Evolutionary conservation across 2,113 vertebrate species (phyloP).

Genomic region (Terrapene triunguis): DNA sequence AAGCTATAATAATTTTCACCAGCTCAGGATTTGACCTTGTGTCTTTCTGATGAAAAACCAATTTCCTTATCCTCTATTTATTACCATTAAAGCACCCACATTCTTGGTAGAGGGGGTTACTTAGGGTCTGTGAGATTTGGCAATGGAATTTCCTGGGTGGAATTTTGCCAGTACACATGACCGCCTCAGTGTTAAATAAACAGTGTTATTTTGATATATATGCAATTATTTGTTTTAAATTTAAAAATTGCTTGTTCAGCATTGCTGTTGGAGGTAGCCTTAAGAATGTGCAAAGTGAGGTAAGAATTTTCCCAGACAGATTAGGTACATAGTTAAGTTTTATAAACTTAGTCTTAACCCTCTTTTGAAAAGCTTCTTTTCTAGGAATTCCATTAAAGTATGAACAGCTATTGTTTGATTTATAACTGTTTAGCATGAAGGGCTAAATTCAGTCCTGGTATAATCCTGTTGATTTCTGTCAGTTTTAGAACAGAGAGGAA

Average conservation of each 20-base stretch:
- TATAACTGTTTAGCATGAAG: slow-evolving; percentile 36
- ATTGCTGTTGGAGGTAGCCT: background rate
- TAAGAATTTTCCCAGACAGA: slow-evolving; percentile 69
- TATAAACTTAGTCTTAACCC: slow-evolving; percentile 62
- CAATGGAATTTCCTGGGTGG: background rate
- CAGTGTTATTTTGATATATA: background rate
- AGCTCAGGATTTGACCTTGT: background rate
- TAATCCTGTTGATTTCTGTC: background rate
- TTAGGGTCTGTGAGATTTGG: background rate
- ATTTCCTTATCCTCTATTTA: background rate
- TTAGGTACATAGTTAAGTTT: slow-evolving; percentile 49
- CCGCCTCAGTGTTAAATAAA: background rate
- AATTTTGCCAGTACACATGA: background rate
- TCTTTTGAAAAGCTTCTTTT: slow-evolving; percentile 79
- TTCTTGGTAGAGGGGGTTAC: background rate
- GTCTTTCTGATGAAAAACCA: background rate
- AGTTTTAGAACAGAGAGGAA: background rate
- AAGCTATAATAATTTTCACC: background rate
- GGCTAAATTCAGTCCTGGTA: background rate
- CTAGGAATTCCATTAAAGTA: slow-evolving; percentile 61
- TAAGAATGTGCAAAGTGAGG: slow-evolving; percentile 20
- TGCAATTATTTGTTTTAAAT: background rate
- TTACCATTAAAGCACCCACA: background rate
- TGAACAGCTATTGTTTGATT: slow-evolving; percentile 70
- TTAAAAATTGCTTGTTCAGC: background rate